A percentile compares a stretch with the other conserved stretches of the same genome.
phyloP scores from a whole-genome alignment of 2,113 vertebrate genomes.

The Carettochelys insculpta region DNA sequence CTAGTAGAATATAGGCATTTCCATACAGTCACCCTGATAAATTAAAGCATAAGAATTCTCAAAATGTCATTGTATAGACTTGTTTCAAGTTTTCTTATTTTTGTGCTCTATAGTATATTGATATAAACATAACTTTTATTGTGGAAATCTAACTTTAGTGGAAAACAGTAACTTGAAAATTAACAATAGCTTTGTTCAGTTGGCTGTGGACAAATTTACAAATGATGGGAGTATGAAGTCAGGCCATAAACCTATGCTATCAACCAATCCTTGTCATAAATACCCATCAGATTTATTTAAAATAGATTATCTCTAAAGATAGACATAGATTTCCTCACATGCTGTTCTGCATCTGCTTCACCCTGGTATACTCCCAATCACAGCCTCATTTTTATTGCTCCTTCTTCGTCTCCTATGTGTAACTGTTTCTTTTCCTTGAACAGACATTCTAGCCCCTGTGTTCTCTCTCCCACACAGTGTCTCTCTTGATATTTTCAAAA shows the following conservation, averaged over 20 bases:
- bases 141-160: not conserved
- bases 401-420: not conserved
- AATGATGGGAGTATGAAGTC: not conserved
- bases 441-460: constrained; percentile 14
- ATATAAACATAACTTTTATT: constrained; percentile 7
- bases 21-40: not conserved
- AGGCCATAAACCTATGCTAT: not conserved
- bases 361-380: not conserved
- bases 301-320: constrained; percentile 3
- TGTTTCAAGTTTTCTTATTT: not conserved
- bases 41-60: not conserved
- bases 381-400: not conserved
- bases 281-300: not conserved
- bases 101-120: not conserved
- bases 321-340: not conserved
- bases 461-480: constrained; percentile 55
- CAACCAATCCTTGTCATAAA: not conserved
- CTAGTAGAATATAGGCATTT: not conserved
- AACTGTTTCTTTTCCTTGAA: not conserved
- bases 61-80: not conserved
- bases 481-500: not conserved
- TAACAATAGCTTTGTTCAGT: constrained; percentile 4
- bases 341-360: constrained; percentile 31
- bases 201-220: constrained; percentile 3
- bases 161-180: not conserved